Percentiles rank a stretch among this genome's conserved stretches.
Conservation (phyloP, 35 echinoderm and acorn worm genomes). For the Hemicentrotus pulcherrimus region DNA sequence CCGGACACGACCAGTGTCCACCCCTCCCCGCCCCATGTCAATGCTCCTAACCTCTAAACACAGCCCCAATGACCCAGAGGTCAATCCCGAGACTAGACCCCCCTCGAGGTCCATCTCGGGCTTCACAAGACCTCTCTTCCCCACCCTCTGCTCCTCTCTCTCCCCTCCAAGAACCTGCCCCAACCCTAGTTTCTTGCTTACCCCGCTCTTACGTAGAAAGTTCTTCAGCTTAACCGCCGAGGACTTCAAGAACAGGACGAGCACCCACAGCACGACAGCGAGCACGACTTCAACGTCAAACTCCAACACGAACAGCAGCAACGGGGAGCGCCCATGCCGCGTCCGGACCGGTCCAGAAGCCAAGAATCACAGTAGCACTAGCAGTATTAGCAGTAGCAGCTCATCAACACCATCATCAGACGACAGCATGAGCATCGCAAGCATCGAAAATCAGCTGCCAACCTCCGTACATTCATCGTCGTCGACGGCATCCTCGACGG, state of each 20-base stretch:
- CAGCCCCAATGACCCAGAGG: background rate
- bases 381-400: slow-evolving; percentile 68
- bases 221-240: slow-evolving; percentile 89
- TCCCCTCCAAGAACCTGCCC: slow-evolving; percentile 28
- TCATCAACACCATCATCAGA: slow-evolving; percentile 64
- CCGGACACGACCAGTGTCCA: background rate
- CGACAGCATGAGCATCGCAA: slow-evolving; percentile 67
- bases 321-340: background rate
- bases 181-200: slow-evolving; percentile 41
- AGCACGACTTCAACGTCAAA: slow-evolving; percentile 36
- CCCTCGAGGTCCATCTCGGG: background rate
- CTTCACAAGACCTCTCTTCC: background rate
- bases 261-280: slow-evolving; percentile 22
- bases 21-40: background rate
- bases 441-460: slow-evolving; percentile 33
- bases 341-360: slow-evolving; percentile 24
- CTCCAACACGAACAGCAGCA: slow-evolving; percentile 30
- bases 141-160: slow-evolving; percentile 28
- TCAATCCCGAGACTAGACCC: background rate
- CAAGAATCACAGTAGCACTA: slow-evolving; percentile 64
- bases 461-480: background rate
- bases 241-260: slow-evolving; percentile 67
- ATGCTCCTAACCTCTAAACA: background rate
- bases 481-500: background rate
- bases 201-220: slow-evolving; percentile 54